A percentile compares a stretch with the other conserved stretches of the same genome.
Evolutionary conservation across 1,140 invertebrate genomes (phyloP).

Genomic region (Hesperophylax magnus): DNA sequence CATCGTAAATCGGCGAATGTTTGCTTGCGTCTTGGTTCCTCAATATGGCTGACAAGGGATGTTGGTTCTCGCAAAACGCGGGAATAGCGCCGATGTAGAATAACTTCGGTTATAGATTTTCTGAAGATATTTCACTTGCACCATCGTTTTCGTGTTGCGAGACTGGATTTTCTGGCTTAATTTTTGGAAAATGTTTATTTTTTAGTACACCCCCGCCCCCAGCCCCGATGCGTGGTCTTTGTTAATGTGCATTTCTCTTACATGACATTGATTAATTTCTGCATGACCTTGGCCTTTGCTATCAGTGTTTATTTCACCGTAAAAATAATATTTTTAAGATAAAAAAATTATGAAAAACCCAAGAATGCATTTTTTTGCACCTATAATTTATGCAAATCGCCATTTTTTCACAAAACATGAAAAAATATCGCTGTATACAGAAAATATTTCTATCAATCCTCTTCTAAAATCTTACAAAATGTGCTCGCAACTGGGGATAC

Average conservation of each 20-base stretch:
- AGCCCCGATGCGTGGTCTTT: constrained; percentile 69
- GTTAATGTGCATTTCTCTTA: constrained; percentile 69
- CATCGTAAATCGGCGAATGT: constrained; percentile 71
- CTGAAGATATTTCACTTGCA: neutral
- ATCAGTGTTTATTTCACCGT: constrained; percentile 10
- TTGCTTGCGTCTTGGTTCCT: constrained; percentile 67
- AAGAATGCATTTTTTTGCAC: neutral
- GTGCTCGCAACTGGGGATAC: neutral
- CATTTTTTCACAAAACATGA: neutral
- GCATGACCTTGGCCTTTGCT: constrained; percentile 70
- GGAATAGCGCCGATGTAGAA: constrained; percentile 69
- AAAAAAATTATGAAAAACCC: neutral
- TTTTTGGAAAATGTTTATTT: constrained; percentile 67
- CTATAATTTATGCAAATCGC: neutral
- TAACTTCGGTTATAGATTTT: constrained; percentile 43
- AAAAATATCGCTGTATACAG: neutral
- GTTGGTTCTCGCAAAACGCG: constrained; percentile 72
- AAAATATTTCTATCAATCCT: neutral
- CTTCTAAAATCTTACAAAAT: constrained; percentile 2
- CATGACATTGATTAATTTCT: constrained; percentile 72
- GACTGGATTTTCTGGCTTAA: constrained; percentile 68
- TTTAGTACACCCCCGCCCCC: constrained; percentile 69
- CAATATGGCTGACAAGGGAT: constrained; percentile 71
- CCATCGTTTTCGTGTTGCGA: constrained; percentile 65
- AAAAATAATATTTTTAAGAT: neutral